These are phyloP conservation scores for Cosmopolites sordidus DNA, from an alignment of 2,888 invertebrate genomes.

Conservation along the genomic window DNA sequence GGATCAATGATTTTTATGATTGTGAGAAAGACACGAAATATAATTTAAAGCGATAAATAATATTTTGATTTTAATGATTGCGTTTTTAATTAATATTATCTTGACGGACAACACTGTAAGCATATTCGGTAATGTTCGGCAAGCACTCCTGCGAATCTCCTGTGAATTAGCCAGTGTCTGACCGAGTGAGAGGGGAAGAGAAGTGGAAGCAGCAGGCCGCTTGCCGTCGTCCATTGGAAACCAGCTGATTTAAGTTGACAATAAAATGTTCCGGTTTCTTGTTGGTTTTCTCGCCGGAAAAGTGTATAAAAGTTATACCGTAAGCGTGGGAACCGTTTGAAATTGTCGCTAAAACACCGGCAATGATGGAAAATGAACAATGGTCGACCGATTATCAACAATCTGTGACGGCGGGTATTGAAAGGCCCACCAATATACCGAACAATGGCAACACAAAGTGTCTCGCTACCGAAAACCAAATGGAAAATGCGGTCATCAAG, in stretches of 20 bases:
- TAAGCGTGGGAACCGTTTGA: constrained; percentile 33
- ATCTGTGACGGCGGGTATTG: constrained; percentile 40
- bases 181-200: constrained; percentile 9
- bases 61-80: no score
- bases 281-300: constrained; percentile 38
- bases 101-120: no score
- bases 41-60: no score
- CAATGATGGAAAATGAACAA: constrained; percentile 44
- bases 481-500: constrained; percentile 33
- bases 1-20: no score
- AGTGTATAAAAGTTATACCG: constrained; percentile 38
- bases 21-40: no score
- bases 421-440: constrained; percentile 40
- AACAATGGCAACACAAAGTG: constrained; percentile 41
- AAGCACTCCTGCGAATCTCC: neutral
- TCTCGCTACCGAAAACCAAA: constrained; percentile 31
- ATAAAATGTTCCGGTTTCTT: constrained; percentile 46
- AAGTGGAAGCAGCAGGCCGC: constrained; percentile 25
- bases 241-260: constrained; percentile 49
- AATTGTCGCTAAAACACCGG: constrained; percentile 29
- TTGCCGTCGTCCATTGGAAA: constrained; percentile 43
- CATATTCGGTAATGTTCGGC: constrained; percentile 3
- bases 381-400: constrained; percentile 43
- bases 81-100: no score
- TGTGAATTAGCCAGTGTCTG: neutral